A percentile compares a stretch with the other conserved stretches of the same genome.
Conservation (phyloP, 2,113 vertebrate genomes). For the Zingel zingel region DNA sequence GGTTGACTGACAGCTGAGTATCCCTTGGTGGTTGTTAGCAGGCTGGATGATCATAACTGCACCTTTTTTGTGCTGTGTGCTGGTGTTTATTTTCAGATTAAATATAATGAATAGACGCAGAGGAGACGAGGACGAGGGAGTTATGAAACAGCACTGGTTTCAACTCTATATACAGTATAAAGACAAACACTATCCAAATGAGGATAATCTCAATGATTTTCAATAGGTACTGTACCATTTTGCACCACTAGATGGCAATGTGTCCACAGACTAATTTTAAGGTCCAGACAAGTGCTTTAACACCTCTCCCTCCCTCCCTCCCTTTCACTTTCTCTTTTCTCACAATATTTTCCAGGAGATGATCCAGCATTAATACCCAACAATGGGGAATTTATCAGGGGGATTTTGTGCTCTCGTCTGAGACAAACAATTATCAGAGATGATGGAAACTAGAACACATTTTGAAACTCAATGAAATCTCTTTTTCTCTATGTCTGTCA, state of each 20-base stretch:
- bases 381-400: constrained; percentile 68
- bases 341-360: constrained; percentile 74
- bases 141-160: constrained; percentile 21
- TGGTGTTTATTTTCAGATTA: constrained; percentile 46
- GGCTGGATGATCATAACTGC: constrained; percentile 20
- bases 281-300: not conserved
- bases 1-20: constrained; percentile 62
- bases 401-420: constrained; percentile 64
- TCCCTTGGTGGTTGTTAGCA: constrained; percentile 54
- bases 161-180: not conserved
- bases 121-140: not conserved
- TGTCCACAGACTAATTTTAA: constrained; percentile 54
- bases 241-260: constrained; percentile 81
- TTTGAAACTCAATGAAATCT: constrained; percentile 56
- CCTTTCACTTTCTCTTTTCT: not conserved
- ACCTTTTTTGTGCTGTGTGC: constrained; percentile 16
- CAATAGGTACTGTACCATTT: not conserved
- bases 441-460: constrained; percentile 51
- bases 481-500: constrained; percentile 24
- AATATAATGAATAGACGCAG: constrained; percentile 30
- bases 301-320: not conserved
- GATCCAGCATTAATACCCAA: constrained; percentile 75
- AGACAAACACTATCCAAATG: constrained; percentile 15
- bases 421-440: constrained; percentile 69
- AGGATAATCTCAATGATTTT: not conserved